Conservation (phyloP, 1,140 invertebrate species). For the Bombus sibiricus region DNA sequence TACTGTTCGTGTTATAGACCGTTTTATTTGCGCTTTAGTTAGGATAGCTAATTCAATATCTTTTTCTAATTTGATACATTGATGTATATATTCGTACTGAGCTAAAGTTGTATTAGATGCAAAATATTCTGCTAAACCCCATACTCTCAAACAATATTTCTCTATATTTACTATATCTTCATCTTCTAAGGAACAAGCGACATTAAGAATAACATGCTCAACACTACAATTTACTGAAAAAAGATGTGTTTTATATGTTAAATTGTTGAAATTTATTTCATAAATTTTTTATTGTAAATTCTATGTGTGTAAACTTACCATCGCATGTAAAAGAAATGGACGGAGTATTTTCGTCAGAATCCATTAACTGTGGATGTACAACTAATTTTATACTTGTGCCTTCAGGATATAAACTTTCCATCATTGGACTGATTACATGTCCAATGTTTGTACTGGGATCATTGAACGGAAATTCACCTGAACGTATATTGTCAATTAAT, state of each 20-base stretch:
- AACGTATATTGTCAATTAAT: slow-evolving; percentile 64
- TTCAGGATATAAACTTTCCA: slow-evolving; percentile 89
- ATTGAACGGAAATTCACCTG: slow-evolving; percentile 87
- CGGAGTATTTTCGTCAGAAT: slow-evolving; percentile 76
- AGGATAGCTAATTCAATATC: slow-evolving; percentile 92
- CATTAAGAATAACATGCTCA: slow-evolving; percentile 93
- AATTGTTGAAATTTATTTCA: slow-evolving; percentile 11
- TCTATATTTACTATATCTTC: slow-evolving; percentile 86
- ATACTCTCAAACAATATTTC: slow-evolving; percentile 89
- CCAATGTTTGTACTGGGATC: slow-evolving; percentile 90
- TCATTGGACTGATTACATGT: slow-evolving; percentile 91
- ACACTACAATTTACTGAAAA: slow-evolving; percentile 91
- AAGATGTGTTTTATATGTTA: slow-evolving; percentile 46
- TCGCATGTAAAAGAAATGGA: slow-evolving; percentile 93
- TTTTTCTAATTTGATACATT: slow-evolving; percentile 96
- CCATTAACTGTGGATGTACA: slow-evolving; percentile 87
- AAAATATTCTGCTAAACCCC: slow-evolving; percentile 92
- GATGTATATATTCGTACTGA: slow-evolving; percentile 96
- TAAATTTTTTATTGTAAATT: slow-evolving; percentile 12
- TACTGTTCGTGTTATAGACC: slow-evolving; percentile 88
- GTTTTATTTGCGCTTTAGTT: slow-evolving; percentile 85
- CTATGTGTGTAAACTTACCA: slow-evolving; percentile 83
- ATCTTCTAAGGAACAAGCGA: slow-evolving; percentile 91
- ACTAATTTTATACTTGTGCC: slow-evolving; percentile 93
- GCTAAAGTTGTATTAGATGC: slow-evolving; percentile 87